These are phyloP conservation scores for Luehdorfia chinensis DNA, from an alignment of 1,140 invertebrate species.

Conservation along the genomic window DNA sequence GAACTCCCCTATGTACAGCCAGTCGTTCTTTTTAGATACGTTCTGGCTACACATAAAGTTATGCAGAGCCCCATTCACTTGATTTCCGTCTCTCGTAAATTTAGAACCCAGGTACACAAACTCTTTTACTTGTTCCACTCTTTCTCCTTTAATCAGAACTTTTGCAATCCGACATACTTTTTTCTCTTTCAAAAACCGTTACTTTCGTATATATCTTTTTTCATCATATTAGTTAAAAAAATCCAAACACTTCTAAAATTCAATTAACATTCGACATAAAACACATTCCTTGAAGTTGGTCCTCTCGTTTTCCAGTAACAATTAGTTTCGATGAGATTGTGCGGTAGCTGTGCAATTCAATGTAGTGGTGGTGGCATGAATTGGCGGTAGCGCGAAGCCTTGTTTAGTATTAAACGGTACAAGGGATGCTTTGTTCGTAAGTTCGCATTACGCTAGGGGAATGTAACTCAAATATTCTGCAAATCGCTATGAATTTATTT, in stretches of 20 bases:
- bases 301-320: slow-evolving; percentile 26
- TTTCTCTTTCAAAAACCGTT: too few relatives aligned
- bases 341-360: slow-evolving; percentile 14
- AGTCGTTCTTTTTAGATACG: too few relatives aligned
- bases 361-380: slow-evolving; percentile 24
- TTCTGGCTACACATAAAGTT: too few relatives aligned
- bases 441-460: slow-evolving; percentile 31
- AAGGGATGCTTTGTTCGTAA: slow-evolving; percentile 35
- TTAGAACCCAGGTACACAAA: too few relatives aligned
- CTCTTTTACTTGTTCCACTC: too few relatives aligned
- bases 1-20: too few relatives aligned
- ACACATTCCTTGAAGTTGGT: slow-evolving; percentile 20
- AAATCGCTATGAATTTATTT: slow-evolving; percentile 24
- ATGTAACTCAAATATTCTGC: slow-evolving; percentile 30
- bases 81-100: too few relatives aligned
- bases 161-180: too few relatives aligned
- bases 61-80: too few relatives aligned
- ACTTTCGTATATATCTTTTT: too few relatives aligned
- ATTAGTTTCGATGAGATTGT: slow-evolving; percentile 26
- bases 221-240: too few relatives aligned
- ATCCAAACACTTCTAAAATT: slow-evolving; percentile 11
- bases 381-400: slow-evolving; percentile 29
- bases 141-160: too few relatives aligned
- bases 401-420: slow-evolving; percentile 35
- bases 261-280: slow-evolving; percentile 24